Base-by-base conservation (phyloP, 2,113 vertebrate genomes). In the Rostratula benghalensis region DNA sequence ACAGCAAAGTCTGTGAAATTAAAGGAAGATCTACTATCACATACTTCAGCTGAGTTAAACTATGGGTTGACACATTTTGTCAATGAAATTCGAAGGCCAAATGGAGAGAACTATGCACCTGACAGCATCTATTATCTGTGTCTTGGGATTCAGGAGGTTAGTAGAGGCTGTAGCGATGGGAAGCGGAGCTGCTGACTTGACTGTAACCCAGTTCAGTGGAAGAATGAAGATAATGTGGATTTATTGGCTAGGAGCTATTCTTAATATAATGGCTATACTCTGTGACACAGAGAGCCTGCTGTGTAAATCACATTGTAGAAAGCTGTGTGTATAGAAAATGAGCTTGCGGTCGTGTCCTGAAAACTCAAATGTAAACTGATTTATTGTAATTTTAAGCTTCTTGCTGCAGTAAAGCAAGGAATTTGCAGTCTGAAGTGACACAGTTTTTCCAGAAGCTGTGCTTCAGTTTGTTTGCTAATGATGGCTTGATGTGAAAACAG, bases 41-140 rank as follows among this genome's bases (percentile, higher is more conserved):
- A 99, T 95, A 98, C 98, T 56, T 97, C 98, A 45, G 97, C 98
- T 91, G 99, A 99, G 94, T 98, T 99, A 94, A 98, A 98, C 90
- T 96, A 96, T 87, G 98, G 98, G 51, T 96, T 99, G 94, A 98
- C 99, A 56, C 98, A 96, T 91, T 99, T 99, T 95, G 98, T 99
- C 83, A 98, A 97, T 95, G 99, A 99, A 97, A 98, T 99, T 79
- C 98, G 99, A 89, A 97, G 99, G 59, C 99, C 99, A 77, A 98
- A 98, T 70, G 99, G 99, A 81, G 99, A 99, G 89, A 98, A 96
- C 94, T 99, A 99, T 95, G 98, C 98, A 94, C 98, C 99, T 43
- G 99, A 99, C 98, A 99, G 99, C 97, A 98, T 99, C 95, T 99
- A 99, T 97, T 99, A 99, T 98, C 98, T 99, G 96, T 99, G 99